Conservation (phyloP, 2,888 invertebrate species). For the Melangyna quadrimaculata region DNA sequence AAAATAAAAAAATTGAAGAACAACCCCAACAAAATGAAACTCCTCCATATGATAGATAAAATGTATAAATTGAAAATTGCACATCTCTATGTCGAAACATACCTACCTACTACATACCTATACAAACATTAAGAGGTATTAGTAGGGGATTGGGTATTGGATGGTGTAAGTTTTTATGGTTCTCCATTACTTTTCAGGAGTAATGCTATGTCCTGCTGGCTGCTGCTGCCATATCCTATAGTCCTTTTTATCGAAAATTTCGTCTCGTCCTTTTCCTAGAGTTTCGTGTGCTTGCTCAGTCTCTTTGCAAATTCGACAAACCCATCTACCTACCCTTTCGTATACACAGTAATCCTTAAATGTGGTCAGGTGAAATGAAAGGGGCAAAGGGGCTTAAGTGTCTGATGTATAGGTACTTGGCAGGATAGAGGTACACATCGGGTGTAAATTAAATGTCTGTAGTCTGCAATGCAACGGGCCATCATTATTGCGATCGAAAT, state of each 20-base stretch:
- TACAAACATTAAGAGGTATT: background rate
- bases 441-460: slow-evolving; percentile 66
- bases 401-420: slow-evolving; percentile 24
- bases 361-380: slow-evolving; percentile 49
- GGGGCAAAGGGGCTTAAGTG: slow-evolving; percentile 1
- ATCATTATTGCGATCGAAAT: slow-evolving; percentile 68
- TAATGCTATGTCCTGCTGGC: slow-evolving; percentile 43
- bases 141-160: background rate
- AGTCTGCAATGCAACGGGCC: slow-evolving; percentile 55
- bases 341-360: slow-evolving; percentile 62
- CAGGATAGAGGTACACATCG: slow-evolving; percentile 38
- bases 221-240: slow-evolving; percentile 14
- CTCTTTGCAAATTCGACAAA: slow-evolving; percentile 6
- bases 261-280: background rate
- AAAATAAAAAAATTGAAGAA: slow-evolving; percentile 4
- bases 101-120: background rate
- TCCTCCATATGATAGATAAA: slow-evolving; percentile 29
- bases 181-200: slow-evolving; percentile 20
- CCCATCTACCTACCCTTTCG: slow-evolving; percentile 6
- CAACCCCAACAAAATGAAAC: background rate
- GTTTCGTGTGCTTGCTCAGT: background rate
- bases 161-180: slow-evolving; percentile 23
- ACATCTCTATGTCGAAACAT: background rate
- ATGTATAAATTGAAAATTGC: background rate
- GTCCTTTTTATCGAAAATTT: slow-evolving; percentile 14